A percentile compares a stretch with the other conserved stretches of the same genome.
phyloP scores from a whole-genome alignment of 1,140 invertebrate genomes.

The Diorhabda elongata region DNA sequence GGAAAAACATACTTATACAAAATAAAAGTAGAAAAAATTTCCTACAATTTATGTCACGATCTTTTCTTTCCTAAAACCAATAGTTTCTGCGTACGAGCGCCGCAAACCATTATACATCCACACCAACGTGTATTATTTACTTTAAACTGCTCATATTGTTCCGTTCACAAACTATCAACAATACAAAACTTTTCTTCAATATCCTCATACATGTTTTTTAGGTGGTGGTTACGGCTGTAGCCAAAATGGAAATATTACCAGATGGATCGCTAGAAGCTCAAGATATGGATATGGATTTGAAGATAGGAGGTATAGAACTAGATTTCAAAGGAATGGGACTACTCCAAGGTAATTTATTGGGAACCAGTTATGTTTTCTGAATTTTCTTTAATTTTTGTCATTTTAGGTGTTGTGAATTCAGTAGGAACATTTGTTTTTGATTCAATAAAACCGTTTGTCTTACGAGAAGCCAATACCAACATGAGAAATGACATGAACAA shows the following conservation, averaged over 20 bases:
- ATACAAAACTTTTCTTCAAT: no score
- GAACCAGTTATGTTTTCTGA: not conserved
- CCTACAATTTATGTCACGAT: no score
- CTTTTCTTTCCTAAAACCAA: no score
- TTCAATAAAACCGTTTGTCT: slow-evolving; percentile 76
- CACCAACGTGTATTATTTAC: no score
- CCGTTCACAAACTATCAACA: no score
- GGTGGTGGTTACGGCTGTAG: slow-evolving; percentile 55
- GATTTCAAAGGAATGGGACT: slow-evolving; percentile 78
- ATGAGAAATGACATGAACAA: slow-evolving; percentile 54
- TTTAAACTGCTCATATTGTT: no score
- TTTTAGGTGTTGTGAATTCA: slow-evolving; percentile 64
- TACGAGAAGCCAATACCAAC: slow-evolving; percentile 69
- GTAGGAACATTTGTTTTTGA: slow-evolving; percentile 76
- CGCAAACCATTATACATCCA: no score
- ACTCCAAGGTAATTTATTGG: slow-evolving; percentile 38
- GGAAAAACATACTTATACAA: no score
- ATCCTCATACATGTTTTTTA: not conserved
- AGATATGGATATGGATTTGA: slow-evolving; percentile 74
- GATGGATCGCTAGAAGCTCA: slow-evolving; percentile 72
- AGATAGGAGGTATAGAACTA: slow-evolving; percentile 68
- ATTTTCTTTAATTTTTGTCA: not conserved
- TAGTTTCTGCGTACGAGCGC: no score
- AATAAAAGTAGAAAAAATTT: no score
- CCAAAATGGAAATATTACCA: slow-evolving; percentile 62